Base-by-base conservation (phyloP, 2,888 invertebrate species). In the Papilio demoleus region DNA sequence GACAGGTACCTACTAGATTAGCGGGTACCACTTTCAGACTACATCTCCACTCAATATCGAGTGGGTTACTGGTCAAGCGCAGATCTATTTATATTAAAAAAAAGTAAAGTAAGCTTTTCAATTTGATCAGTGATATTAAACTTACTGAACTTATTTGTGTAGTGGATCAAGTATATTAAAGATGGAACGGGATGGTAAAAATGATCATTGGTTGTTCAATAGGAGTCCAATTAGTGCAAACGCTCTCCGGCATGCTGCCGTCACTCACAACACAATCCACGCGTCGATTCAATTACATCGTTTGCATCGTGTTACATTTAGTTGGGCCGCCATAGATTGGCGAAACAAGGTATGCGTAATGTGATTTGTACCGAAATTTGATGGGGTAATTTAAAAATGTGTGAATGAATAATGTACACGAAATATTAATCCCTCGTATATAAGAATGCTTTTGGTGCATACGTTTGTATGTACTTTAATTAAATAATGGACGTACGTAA, bases 231-330 rank as follows among this genome's bases (percentile, higher is more conserved):
- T 53, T 53, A 53, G 2, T 6, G 27, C 53, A n/a, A 27, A 27
- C 27, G 27, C 53, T 27, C 53, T 53, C 50, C 14, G 17, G 1
- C 47, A 27, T 24, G 5, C 53, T 27, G 53, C 53, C 27, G 24
- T 27, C 53, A 53, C 27, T 53, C 24, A 53, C 53, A 53, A 53
- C 22, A 24, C 53, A n/a, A 24, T 53, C 27, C 27, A 53, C 53
- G 2, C 6, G 22, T 14, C n/a, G 17, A 47, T 62, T 47, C 62
- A 47, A 62, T 62, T 62, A 62, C 45, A 45, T 6, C 31, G 62
- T 62, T 62, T 62, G 19, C 62, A 45, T 61, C 24, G 31, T 47
- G 47, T 42, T 34, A 45, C 31, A 45, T 45, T 62, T 34, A 47
- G 19, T 47, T 31, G 14, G 17, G 31, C 4, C 5, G 12, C n/a